Conservation (phyloP, 2,888 invertebrate genomes). For the Drosophila nigritarsus region DNA sequence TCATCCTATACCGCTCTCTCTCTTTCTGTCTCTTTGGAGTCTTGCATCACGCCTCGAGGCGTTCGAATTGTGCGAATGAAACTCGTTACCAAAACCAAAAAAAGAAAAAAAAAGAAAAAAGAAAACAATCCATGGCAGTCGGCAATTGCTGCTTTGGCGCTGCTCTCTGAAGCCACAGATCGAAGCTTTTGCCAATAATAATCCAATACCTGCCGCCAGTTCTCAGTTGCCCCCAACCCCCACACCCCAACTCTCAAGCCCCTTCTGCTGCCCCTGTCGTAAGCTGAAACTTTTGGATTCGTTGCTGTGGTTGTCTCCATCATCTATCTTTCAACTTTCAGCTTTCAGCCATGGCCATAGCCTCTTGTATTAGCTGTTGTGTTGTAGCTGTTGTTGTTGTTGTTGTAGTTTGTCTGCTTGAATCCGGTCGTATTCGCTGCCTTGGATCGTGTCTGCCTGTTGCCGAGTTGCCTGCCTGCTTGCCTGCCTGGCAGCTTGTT, state of each 20-base stretch:
- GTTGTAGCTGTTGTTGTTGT: constrained; percentile 6
- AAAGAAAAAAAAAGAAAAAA: neutral
- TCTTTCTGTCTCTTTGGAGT: constrained; percentile 4
- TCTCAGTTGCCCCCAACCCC: constrained; percentile 7
- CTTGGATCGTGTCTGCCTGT: constrained; percentile 46
- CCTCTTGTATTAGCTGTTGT: constrained; percentile 35
- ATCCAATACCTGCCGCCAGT: constrained; percentile 41
- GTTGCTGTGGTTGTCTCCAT: constrained; percentile 51
- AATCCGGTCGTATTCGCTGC: constrained; percentile 67
- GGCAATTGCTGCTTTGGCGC: constrained; percentile 15
- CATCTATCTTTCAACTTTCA: constrained; percentile 43
- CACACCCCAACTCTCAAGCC: neutral
- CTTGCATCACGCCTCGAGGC: constrained; percentile 45
- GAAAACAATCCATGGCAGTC: constrained; percentile 16
- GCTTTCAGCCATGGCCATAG: constrained; percentile 39
- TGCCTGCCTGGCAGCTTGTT: constrained; percentile 54
- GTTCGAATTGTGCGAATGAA: constrained; percentile 74
- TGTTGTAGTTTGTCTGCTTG: constrained; percentile 36
- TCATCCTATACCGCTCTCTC: neutral
- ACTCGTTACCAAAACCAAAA: constrained; percentile 66
- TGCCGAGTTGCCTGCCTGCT: constrained; percentile 17
- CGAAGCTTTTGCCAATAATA: constrained; percentile 58
- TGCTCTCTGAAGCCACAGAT: constrained; percentile 24
- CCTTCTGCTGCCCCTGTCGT: constrained; percentile 31
- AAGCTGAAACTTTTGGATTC: constrained; percentile 56